Evolutionary conservation across 2,888 invertebrate species (phyloP), one percentile per base, ranked within the genome.

Genomic region (Hyposoter didymator): DNA sequence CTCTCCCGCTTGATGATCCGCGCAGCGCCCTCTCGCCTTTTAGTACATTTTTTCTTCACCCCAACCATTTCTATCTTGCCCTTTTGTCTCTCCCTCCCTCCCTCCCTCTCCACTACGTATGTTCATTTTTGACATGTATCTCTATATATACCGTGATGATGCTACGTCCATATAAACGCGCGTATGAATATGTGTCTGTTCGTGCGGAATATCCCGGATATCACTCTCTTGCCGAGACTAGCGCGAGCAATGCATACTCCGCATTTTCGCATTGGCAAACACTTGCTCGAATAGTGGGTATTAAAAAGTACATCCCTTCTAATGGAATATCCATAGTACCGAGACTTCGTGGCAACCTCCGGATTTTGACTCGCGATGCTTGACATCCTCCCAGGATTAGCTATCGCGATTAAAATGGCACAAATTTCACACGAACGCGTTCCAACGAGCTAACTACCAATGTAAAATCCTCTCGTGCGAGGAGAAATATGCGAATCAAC

Each of bases 241-340:
- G 59, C 28, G 39, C 75, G 72, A 39, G 73, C 85, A 87, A 87
- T 90, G 90, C 90, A 87, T 88, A 90, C 90, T 91, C 90, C 90
- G 91, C 92, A 92, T 93, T 86, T 86, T 93, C 92, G 92, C 92
- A 92, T 92, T 91, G 92, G 93, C 93, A 94, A 93, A 93, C 93
- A 93, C 73, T 91, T 91, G 92, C 70, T 64, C 81, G 78, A 92
- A 93, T 92, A 91, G 91, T 80, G 80, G 90, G 92, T 93, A 93
- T 93, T 92, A 93, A 93, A 93, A 92, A 90, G 67, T 67, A 75
- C 92, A 93, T 93, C 92, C 93, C 90, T 88, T 92, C 90, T 93
- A 92, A 93, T 93, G 91, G 93, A 92, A 93, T 80, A 83, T 76
- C 85, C 45, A 64, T 74, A 73, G 72, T 49, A 49, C 70, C 12